A percentile compares a stretch with the other conserved stretches of the same genome.
phyloP scores from a whole-genome alignment of 2,888 invertebrate species.

The Polylopha cassiicola region DNA sequence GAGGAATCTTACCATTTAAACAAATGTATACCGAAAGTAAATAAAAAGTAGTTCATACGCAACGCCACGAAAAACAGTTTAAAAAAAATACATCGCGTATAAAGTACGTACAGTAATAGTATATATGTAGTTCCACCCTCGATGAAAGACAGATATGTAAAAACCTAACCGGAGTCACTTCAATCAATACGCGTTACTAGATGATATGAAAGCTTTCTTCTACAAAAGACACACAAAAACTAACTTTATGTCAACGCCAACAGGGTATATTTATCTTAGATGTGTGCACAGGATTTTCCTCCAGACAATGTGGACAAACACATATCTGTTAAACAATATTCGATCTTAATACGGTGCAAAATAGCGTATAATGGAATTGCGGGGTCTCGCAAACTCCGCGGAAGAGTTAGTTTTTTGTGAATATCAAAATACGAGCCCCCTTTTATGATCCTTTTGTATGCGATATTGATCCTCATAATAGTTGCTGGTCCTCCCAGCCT shows the following conservation, averaged over 20 bases:
- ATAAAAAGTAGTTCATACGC: no score
- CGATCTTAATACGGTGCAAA: conserved; percentile 44
- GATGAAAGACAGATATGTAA: conserved; percentile 71
- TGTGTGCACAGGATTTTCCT: conserved; percentile 43
- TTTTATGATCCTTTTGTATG: conserved; percentile 74
- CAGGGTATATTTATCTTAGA: conserved; percentile 37
- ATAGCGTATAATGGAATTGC: conserved; percentile 38
- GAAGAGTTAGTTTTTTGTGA: conserved; percentile 75
- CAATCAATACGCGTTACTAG: conserved; percentile 75
- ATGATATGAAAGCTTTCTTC: conserved; percentile 70
- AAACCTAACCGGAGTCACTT: conserved; percentile 74
- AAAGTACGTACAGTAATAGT: no score
- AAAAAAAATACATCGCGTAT: no score
- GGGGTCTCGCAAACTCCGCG: conserved; percentile 38
- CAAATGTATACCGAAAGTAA: no score
- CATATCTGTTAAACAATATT: conserved; percentile 51
- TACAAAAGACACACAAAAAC: conserved; percentile 32
- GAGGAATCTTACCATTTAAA: no score
- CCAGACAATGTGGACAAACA: conserved; percentile 58
- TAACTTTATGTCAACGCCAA: conserved; percentile 32
- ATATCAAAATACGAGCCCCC: conserved; percentile 77
- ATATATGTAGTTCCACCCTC: conserved; percentile 53
- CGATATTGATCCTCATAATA: conserved; percentile 75
- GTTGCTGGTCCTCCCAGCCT: conserved; percentile 66
- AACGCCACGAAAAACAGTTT: no score